A percentile compares a stretch with the other conserved stretches of the same genome.
These are phyloP conservation scores for Corynorhinus townsendii DNA, from an alignment of 2,113 vertebrate genomes.

Conservation along the genomic window DNA sequence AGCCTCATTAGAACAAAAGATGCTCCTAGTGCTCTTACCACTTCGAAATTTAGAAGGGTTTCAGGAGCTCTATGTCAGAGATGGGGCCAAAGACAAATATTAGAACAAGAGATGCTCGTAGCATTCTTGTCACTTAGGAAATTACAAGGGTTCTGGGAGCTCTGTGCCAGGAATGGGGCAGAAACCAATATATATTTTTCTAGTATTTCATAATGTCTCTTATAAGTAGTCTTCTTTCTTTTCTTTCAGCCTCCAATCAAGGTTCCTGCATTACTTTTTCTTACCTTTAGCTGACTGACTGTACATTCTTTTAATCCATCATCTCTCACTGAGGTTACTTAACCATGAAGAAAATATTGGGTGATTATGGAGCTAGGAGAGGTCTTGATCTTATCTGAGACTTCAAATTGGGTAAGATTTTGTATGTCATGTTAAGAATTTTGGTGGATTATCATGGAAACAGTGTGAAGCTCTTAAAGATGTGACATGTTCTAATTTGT, in stretches of 20 bases:
- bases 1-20: not conserved
- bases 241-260: not conserved
- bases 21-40: not conserved
- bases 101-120: not conserved
- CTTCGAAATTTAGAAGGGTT: not conserved
- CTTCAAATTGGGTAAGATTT: constrained; percentile 11
- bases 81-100: not conserved
- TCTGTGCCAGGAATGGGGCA: not conserved
- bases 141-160: not conserved
- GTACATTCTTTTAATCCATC: not conserved
- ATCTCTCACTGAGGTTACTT: not conserved
- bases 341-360: not conserved
- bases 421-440: not conserved
- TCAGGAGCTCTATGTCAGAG: not conserved
- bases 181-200: not conserved
- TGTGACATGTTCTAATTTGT: constrained; percentile 19
- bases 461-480: too few species aligned
- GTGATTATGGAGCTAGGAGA: not conserved
- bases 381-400: not conserved
- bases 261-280: not conserved
- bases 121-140: not conserved
- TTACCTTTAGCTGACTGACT: not conserved
- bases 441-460: not conserved
- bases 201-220: not conserved
- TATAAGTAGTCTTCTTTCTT: not conserved